phyloP scores from a whole-genome alignment of 2,888 invertebrate species.

The Molorchus minor region DNA sequence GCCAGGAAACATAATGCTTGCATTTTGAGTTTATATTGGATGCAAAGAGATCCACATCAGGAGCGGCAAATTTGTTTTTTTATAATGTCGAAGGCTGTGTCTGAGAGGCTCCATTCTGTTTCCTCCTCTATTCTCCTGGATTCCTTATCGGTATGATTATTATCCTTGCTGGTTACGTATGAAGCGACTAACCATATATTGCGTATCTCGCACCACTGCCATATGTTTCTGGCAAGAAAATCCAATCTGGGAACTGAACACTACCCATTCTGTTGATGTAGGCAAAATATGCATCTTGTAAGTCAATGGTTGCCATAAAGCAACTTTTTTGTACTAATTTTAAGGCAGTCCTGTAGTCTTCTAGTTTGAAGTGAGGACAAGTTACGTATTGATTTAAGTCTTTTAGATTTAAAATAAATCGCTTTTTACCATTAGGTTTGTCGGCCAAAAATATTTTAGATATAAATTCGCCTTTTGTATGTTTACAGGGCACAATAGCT shows the following conservation, averaged over 20 bases:
- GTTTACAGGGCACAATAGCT: background rate
- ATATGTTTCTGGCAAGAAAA: background rate
- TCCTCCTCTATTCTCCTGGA: background rate
- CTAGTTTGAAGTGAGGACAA: slow-evolving; percentile 2
- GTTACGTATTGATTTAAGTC: background rate
- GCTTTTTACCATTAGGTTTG: slow-evolving; percentile 7
- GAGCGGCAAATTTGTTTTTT: slow-evolving; percentile 29
- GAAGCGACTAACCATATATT: background rate
- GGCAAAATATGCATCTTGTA: too few relatives aligned
- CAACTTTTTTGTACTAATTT: background rate
- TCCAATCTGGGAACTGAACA: background rate
- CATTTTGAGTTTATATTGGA: slow-evolving; percentile 44
- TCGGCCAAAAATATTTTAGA: background rate
- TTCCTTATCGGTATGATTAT: background rate
- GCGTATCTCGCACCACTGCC: background rate
- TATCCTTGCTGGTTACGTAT: background rate
- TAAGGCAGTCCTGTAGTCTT: background rate
- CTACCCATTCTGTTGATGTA: background rate
- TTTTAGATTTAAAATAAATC: slow-evolving; percentile 9
- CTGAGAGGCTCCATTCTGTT: background rate
- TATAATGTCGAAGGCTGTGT: background rate
- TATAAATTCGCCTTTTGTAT: background rate
- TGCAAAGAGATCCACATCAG: slow-evolving; percentile 45
- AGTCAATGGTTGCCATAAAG: too few relatives aligned
- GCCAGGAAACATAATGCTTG: slow-evolving; percentile 34